Evolutionary conservation across 2,888 invertebrate species (phyloP), one percentile per base, ranked within the genome.

Genomic region (Diploptera punctata): DNA sequence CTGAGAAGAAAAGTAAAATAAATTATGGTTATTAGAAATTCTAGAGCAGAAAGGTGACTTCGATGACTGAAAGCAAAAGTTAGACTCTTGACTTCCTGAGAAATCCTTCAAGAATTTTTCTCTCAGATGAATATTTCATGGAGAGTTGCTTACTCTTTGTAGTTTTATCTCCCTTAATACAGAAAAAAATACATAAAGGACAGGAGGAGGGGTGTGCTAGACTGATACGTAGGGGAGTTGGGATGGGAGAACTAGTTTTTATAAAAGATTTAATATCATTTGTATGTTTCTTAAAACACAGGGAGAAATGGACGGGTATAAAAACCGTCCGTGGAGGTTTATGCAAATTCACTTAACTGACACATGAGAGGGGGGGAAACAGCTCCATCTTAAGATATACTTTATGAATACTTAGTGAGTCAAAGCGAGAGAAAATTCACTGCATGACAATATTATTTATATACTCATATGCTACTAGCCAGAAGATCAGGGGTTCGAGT

Each of bases 251-350:
- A 57, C 57, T 60, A 60, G 70, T 73, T 65, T 73, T 73, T 73
- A 70, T 70, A 70, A 73, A 73, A 73, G 73, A 70, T 73, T 73
- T 73, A 73, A 73, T 73, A 73, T 67, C 70, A 70, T 73, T 73
- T 73, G 73, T 73, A 73, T 73, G 70, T 70, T 73, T 70, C 65
- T 61, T 73, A 61, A 68, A 60, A 69, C 13, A 67, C 62, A 62
- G 61, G 31, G 31, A 71, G 65, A 54, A 68, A 67, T 57, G 60
- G 57, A 70, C 61, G 54, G 70, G 57, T 60, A 67, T 70, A 67
- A 67, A 70, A 38, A 67, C 38, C 65, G 52, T 68, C 60, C 54
- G 31, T 65, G 47, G 73, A 73, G 73, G 70, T 44, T 69, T 21
- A 13, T 33, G 70, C 44, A 70, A 73, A 73, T 73, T 73, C 73